Percentiles rank a stretch among this genome's conserved stretches.
These are phyloP conservation scores for Calliphora vicina DNA, from an alignment of 1,140 invertebrate species.

Conservation along the genomic window DNA sequence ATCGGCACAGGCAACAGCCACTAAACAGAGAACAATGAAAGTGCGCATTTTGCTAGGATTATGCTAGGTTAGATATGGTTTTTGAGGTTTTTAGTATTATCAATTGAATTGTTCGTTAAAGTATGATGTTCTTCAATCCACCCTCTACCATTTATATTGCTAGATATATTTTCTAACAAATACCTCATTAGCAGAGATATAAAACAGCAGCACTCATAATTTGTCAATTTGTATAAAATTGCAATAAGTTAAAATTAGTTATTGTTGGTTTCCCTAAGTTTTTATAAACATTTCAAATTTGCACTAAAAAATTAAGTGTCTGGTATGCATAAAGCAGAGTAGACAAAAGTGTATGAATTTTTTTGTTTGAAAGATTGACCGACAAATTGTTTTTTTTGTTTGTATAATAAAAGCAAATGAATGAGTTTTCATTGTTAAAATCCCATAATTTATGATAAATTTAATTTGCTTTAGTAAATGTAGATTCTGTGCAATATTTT, in stretches of 20 bases:
- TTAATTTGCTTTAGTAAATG: too few relatives aligned
- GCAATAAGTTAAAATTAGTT: not conserved
- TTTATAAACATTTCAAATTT: not conserved
- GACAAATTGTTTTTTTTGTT: not conserved
- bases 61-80: not conserved
- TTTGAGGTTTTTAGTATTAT: too few relatives aligned
- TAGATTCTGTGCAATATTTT: too few relatives aligned
- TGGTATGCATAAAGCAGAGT: not conserved
- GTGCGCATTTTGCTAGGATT: slow-evolving; percentile 50
- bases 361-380: not conserved
- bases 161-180: not conserved
- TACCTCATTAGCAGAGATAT: not conserved
- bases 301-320: not conserved
- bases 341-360: not conserved
- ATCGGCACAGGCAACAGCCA: slow-evolving; percentile 54
- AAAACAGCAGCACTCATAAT: not conserved
- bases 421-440: not conserved
- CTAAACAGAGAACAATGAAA: slow-evolving; percentile 55
- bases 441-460: too few relatives aligned
- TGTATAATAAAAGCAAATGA: not conserved
- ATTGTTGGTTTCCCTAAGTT: too few relatives aligned
- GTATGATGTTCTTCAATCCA: not conserved
- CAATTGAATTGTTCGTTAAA: not conserved
- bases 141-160: not conserved
- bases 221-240: not conserved